Conservation (phyloP, 2,888 invertebrate genomes). For the Coenonympha glycerion region DNA sequence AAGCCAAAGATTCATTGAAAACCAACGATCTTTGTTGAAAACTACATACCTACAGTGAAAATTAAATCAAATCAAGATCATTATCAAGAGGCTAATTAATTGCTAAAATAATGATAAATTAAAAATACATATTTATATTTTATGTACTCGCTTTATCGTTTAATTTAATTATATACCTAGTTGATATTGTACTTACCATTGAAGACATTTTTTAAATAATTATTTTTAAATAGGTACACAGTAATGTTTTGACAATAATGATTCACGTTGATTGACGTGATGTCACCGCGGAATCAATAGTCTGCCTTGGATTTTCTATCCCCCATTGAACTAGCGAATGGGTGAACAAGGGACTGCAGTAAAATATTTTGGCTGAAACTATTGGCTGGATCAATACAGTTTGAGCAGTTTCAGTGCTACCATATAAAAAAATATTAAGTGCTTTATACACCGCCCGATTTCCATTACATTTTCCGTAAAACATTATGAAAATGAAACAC, state of each 20-base stretch:
- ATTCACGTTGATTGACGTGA: conserved; percentile 61
- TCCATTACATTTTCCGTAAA: too few species aligned
- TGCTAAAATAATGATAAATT: background rate
- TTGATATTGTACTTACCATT: conserved; percentile 47
- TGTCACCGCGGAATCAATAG: conserved; percentile 39
- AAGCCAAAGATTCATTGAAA: too few species aligned
- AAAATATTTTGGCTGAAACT: background rate
- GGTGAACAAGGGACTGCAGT: conserved; percentile 36
- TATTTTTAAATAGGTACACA: conserved; percentile 32
- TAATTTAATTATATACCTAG: conserved; percentile 4
- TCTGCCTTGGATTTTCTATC: conserved; percentile 35
- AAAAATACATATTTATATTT: too few species aligned
- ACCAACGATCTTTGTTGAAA: too few species aligned
- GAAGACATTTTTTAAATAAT: conserved; percentile 52
- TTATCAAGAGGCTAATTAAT: too few species aligned
- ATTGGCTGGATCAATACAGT: background rate
- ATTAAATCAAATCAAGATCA: too few species aligned
- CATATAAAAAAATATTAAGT: too few species aligned
- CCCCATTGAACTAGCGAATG: conserved; percentile 34
- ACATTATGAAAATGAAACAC: too few species aligned
- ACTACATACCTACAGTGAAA: too few species aligned
- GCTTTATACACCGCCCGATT: too few species aligned
- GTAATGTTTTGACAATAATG: conserved; percentile 52
- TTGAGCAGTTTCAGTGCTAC: too few species aligned
- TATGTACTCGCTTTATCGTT: too few species aligned